Evolutionary conservation across 1,140 invertebrate species (phyloP).

Genomic region (Heliconius hewitsoni): DNA sequence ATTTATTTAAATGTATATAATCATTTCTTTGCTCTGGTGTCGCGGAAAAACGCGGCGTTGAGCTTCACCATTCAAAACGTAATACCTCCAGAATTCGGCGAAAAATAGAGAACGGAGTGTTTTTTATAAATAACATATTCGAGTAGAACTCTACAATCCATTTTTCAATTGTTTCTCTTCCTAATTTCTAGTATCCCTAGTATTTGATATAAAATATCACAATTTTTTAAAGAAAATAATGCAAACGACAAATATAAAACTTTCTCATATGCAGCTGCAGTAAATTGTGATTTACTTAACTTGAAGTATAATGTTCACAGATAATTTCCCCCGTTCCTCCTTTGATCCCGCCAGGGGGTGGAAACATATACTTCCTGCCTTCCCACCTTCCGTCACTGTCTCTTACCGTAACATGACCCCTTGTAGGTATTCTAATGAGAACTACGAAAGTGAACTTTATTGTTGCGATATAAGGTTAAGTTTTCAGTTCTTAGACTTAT

Average conservation of each 20-base stretch:
- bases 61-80: too few species aligned
- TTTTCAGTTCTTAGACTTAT: neutral
- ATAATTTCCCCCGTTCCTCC: slow-evolving; percentile 37
- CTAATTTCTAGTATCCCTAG: too few species aligned
- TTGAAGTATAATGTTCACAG: slow-evolving; percentile 32
- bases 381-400: slow-evolving; percentile 31
- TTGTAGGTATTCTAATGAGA: slow-evolving; percentile 22
- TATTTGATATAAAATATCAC: too few species aligned
- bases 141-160: too few species aligned
- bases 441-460: slow-evolving; percentile 24
- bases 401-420: slow-evolving; percentile 37
- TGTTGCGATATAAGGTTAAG: neutral
- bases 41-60: too few species aligned
- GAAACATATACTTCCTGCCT: slow-evolving; percentile 45
- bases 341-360: slow-evolving; percentile 38
- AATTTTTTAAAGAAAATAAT: neutral
- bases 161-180: too few species aligned
- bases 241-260: neutral
- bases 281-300: slow-evolving; percentile 30
- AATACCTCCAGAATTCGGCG: too few species aligned
- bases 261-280: neutral
- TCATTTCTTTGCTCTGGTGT: too few species aligned
- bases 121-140: too few species aligned
- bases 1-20: too few species aligned
- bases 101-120: too few species aligned